phyloP scores from a whole-genome alignment of 2,888 invertebrate species.

The Osmoderma eremita region DNA sequence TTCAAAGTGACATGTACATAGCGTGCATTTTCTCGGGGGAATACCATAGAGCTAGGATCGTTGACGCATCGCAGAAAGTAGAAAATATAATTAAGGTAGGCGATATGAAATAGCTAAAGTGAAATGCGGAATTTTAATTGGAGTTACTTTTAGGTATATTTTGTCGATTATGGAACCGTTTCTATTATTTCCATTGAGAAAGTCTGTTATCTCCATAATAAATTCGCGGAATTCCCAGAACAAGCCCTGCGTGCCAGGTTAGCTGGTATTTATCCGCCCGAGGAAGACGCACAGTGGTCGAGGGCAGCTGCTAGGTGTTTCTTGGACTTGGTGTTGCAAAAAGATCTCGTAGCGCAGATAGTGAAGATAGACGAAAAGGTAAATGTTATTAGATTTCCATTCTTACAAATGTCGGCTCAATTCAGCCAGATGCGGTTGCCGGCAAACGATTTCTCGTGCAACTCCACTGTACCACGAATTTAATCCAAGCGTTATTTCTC shows the following conservation, averaged over 20 bases:
- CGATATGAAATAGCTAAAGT: background rate
- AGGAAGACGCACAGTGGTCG: constrained; percentile 64
- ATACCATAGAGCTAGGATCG: constrained; percentile 65
- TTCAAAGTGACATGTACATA: constrained; percentile 65
- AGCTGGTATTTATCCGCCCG: constrained; percentile 63
- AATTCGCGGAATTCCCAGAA: constrained; percentile 64
- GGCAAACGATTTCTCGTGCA: too few species aligned
- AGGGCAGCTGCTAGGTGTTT: constrained; percentile 62
- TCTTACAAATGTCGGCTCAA: too few species aligned
- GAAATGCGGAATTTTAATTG: background rate
- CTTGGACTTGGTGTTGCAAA: constrained; percentile 60
- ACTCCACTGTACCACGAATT: too few species aligned
- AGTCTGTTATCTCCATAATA: constrained; percentile 60
- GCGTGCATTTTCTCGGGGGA: constrained; percentile 62
- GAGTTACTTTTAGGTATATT: constrained; percentile 64
- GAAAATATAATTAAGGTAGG: constrained; percentile 26
- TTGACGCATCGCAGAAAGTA: constrained; percentile 20
- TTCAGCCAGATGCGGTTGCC: too few species aligned
- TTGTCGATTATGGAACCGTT: constrained; percentile 71
- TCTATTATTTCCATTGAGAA: constrained; percentile 58
- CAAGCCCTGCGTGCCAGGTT: constrained; percentile 68
- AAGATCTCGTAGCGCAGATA: constrained; percentile 62
- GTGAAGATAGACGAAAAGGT: constrained; percentile 53
- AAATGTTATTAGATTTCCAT: too few species aligned
- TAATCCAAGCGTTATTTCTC: too few species aligned